phyloP scores from a whole-genome alignment of 2,888 invertebrate species.

The Eucera pruinosa region DNA sequence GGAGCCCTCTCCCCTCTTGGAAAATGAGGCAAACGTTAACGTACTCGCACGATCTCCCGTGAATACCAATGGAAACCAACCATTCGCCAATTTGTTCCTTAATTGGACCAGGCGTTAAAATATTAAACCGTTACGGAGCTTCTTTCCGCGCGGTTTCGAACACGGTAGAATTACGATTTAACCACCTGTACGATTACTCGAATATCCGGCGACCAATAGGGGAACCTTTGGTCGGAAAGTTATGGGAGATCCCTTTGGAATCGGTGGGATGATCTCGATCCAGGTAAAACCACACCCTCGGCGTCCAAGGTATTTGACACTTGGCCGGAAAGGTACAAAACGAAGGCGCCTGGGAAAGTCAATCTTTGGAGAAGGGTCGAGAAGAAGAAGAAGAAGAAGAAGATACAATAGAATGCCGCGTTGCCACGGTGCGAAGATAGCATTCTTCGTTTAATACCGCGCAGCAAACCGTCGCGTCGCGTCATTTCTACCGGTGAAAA shows the following conservation, averaged over 20 bases:
- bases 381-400: too few species aligned
- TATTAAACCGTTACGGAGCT: too few species aligned
- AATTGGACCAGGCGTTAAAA: neutral
- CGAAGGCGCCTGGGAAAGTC: too few species aligned
- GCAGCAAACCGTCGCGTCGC: too few species aligned
- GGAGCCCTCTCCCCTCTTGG: constrained; percentile 23
- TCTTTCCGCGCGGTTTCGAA: too few species aligned
- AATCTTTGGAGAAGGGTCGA: too few species aligned
- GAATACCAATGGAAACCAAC: constrained; percentile 7
- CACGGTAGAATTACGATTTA: too few species aligned
- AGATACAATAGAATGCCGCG: too few species aligned
- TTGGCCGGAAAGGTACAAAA: too few species aligned
- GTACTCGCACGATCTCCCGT: constrained; percentile 35
- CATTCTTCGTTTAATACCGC: too few species aligned
- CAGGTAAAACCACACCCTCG: constrained; percentile 75
- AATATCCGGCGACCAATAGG: neutral
- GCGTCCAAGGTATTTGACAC: neutral
- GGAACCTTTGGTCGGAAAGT: constrained; percentile 3
- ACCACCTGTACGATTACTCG: neutral
- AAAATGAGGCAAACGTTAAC: constrained; percentile 43
- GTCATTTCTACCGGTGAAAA: too few species aligned
- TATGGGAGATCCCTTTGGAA: neutral
- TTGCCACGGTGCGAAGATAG: too few species aligned
- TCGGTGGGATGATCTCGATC: constrained; percentile 72
- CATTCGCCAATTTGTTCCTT: constrained; percentile 16